A percentile compares a stretch with the other conserved stretches of the same genome.
These are phyloP conservation scores for Pristionchus maxplancki DNA, from an alignment of 2,888 invertebrate species.

Conservation along the genomic window DNA sequence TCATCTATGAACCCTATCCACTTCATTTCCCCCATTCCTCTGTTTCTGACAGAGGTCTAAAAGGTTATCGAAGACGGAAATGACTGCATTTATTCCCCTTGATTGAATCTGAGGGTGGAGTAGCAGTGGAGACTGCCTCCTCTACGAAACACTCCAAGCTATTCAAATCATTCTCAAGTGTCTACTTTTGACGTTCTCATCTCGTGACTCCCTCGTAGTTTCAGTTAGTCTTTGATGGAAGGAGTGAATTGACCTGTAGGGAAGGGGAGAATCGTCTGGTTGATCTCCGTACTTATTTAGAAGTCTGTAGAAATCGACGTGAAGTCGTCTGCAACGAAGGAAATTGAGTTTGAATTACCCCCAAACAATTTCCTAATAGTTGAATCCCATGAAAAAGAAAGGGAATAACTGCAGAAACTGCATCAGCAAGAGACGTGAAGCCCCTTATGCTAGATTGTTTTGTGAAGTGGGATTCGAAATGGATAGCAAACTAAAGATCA, in stretches of 20 bases:
- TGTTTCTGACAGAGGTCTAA: slow-evolving; percentile 17
- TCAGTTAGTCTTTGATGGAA: not conserved
- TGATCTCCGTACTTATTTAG: slow-evolving; percentile 52
- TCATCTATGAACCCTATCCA: not conserved
- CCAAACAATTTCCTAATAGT: not conserved
- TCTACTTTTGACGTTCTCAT: not conserved
- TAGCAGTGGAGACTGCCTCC: not conserved
- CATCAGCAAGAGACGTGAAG: not conserved
- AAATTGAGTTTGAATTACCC: not conserved
- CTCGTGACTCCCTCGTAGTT: not conserved
- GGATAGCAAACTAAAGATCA: not conserved
- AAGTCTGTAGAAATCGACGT: slow-evolving; percentile 53
- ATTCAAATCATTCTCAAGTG: not conserved
- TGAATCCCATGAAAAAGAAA: not conserved
- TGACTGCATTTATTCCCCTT: slow-evolving; percentile 12
- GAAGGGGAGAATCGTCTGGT: not conserved
- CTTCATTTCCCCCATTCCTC: not conserved
- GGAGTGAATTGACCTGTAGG: not conserved
- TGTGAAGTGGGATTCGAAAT: not conserved
- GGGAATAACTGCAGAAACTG: not conserved
- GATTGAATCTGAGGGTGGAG: not conserved
- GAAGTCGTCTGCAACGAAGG: slow-evolving; percentile 40
- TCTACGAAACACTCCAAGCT: not conserved
- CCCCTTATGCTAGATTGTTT: slow-evolving; percentile 3
- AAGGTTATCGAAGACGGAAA: slow-evolving; percentile 22